Evolutionary conservation across 2,113 vertebrate species (phyloP), one percentile per base, ranked within the genome.

Genomic region (Ceyx melanurus): DNA sequence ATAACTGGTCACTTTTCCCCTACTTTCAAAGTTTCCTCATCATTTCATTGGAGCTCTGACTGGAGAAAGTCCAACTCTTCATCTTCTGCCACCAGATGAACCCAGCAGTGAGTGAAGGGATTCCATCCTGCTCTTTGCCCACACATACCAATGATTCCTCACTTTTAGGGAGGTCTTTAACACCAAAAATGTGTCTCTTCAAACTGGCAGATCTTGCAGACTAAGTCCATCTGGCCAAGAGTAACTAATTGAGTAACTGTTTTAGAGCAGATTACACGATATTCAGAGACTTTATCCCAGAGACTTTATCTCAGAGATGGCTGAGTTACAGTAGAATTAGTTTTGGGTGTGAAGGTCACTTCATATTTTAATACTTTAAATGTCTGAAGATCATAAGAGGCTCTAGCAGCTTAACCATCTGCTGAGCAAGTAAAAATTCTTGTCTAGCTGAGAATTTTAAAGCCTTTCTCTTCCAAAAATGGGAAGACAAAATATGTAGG

Each of bases 361-460:
- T 72, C 67, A 51, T 35, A 28, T 45, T 46, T 20, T 20, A 65
- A 42, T 42, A 56, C 46, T 74, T 81, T 13, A 51, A 45, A 56
- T 13, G 62, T 65, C 72, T 81, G 72, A 84, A 70, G 76, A 81
- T 37, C 60, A 82, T 48, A 67, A 71, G 58, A 90, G 60, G 80
- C 46, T 72, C 79, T 13, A 45, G 22, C 31, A 76, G 42, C 67
- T 62, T 60, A 82, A 95, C 60, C 56, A 84, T 56, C 78, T 71
- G 37, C 43, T 54, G 48, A 95, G 46, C 60, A 67, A 22, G 13
- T 68, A 56, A 54, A 65, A 42, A 60, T 29, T 66, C 23, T 43
- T 62, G 22, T 56, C 53, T 48, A 51, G 57, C 23, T 88, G 60
- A 56, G 40, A 75, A 51, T 66, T n/a, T 86, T 64, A 64, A 83